phyloP scores from a whole-genome alignment of 1,140 invertebrate genomes.

The Laupala kohalensis region DNA sequence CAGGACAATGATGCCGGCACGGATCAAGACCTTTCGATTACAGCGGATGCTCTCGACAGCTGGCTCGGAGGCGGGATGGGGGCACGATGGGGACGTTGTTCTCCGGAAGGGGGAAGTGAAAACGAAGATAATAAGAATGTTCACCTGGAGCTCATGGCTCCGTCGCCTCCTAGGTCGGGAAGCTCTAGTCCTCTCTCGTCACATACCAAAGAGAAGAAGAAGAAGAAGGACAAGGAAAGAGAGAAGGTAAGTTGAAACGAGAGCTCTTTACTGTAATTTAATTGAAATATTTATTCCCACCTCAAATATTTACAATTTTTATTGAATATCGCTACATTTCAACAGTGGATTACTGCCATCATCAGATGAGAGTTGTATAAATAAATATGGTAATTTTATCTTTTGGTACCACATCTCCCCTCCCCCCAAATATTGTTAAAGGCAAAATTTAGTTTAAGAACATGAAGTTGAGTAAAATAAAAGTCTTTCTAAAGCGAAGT shows the following conservation, averaged over 20 bases:
- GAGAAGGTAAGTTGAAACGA: conserved; percentile 16
- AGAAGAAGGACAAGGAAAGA: conserved; percentile 38
- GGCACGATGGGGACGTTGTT: conserved; percentile 37
- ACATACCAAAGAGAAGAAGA: conserved; percentile 30
- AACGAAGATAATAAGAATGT: conserved; percentile 33
- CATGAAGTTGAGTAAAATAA: no score
- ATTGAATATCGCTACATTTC: no score
- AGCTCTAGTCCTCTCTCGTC: conserved; percentile 10
- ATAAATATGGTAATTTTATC: no score
- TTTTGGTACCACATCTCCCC: no score
- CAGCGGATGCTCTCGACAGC: conserved; percentile 38
- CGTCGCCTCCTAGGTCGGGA: neutral
- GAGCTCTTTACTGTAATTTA: neutral
- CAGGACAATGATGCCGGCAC: no score
- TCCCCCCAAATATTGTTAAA: no score
- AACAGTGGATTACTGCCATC: no score
- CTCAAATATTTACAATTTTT: no score
- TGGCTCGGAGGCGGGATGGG: conserved; percentile 36
- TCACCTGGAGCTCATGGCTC: conserved; percentile 34
- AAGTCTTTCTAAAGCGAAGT: no score
- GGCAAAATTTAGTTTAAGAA: no score
- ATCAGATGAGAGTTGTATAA: no score
- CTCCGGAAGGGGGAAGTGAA: conserved; percentile 49
- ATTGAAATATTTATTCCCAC: neutral
- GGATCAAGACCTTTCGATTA: conserved; percentile 18